These are phyloP conservation scores for Cheilosia scutellata DNA, from an alignment of 2,888 invertebrate genomes.

Conservation along the genomic window DNA sequence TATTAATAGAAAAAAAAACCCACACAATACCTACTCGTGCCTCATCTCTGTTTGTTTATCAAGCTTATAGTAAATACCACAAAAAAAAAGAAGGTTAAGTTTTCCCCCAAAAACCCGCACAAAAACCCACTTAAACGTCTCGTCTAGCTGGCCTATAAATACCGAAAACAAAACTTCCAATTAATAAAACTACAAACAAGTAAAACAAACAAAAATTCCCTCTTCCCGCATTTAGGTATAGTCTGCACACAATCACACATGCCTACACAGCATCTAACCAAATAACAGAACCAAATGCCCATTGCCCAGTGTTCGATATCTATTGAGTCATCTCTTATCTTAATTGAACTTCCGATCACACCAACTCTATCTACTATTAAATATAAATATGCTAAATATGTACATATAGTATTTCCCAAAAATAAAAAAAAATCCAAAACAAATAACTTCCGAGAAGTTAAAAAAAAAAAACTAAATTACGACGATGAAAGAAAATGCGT, in stretches of 20 bases:
- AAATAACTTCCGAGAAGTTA: slow-evolving; percentile 58
- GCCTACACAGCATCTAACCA: neutral
- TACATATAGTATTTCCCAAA: slow-evolving; percentile 26
- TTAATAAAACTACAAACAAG: slow-evolving; percentile 30
- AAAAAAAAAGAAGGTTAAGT: neutral
- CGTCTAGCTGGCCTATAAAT: slow-evolving; percentile 24
- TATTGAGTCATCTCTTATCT: slow-evolving; percentile 54
- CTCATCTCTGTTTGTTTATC: slow-evolving; percentile 11
- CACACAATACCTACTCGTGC: neutral
- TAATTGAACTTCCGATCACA: slow-evolving; percentile 61
- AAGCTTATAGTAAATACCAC: neutral
- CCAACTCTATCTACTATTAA: slow-evolving; percentile 39
- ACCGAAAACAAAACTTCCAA: slow-evolving; percentile 36
- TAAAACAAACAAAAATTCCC: slow-evolving; percentile 38
- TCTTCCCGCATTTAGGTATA: slow-evolving; percentile 1
- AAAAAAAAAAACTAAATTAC: slow-evolving; percentile 14
- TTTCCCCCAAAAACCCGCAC: slow-evolving; percentile 4
- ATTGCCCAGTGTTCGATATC: slow-evolving; percentile 13
- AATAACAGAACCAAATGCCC: neutral
- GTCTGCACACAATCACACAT: neutral
- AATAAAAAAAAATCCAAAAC: slow-evolving; percentile 47
- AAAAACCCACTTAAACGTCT: slow-evolving; percentile 8
- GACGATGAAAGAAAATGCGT: slow-evolving; percentile 45
- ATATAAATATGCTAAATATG: slow-evolving; percentile 49
- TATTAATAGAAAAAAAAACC: neutral